Percentiles rank a stretch among this genome's conserved stretches.
phyloP scores from a whole-genome alignment of 2,113 vertebrate genomes.

The Motacilla alba region DNA sequence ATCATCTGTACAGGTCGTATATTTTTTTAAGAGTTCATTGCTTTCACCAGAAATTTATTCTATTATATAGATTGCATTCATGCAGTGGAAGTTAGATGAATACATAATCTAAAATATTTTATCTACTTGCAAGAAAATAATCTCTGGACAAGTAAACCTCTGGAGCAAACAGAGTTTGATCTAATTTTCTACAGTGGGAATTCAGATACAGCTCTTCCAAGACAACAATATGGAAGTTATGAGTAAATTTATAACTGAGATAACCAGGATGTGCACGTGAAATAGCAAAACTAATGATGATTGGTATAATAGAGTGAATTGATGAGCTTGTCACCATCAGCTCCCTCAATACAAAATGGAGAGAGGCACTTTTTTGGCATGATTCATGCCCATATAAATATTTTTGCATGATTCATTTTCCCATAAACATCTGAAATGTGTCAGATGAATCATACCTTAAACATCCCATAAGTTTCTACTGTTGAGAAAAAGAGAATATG shows the following conservation, averaged over 20 bases:
- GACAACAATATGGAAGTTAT: background rate
- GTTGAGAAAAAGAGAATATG: background rate
- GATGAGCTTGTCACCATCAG: background rate
- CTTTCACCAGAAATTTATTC: background rate
- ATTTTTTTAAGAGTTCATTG: background rate
- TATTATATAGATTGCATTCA: background rate
- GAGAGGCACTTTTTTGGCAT: background rate
- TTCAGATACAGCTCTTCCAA: background rate
- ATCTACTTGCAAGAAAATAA: background rate
- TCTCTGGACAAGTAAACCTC: background rate
- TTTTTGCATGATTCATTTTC: conserved; percentile 39
- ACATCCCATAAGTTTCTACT: background rate
- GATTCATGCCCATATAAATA: conserved; percentile 16
- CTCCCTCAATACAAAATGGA: background rate
- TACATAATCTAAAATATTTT: background rate
- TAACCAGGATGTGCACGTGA: background rate
- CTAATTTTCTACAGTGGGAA: background rate
- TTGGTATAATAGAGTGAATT: background rate
- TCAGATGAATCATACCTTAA: conserved; percentile 35
- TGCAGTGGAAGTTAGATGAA: background rate
- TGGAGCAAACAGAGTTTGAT: background rate
- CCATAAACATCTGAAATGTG: background rate
- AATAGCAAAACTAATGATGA: background rate
- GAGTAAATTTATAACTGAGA: background rate
- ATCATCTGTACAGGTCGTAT: background rate